Evolutionary conservation across 2,113 vertebrate genomes (phyloP).

Genomic region (Macaca fascicularis): T2T-MFA8v1.1 NC_088377.1:32167001-32167500

Average conservation of each 20-base stretch:
- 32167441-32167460: not conserved
- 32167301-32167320: conserved; percentile 3
- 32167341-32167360: not conserved
- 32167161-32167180: not conserved
- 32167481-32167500: not conserved
- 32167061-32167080: not conserved
- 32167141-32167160: not conserved
- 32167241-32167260: not conserved
- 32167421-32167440: not conserved
- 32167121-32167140: conserved; percentile 5
- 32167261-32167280: conserved; percentile 40
- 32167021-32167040: not conserved
- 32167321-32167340: conserved; percentile 20
- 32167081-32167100: not conserved
- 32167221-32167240: not conserved
- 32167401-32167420: not conserved
- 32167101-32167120: not conserved
- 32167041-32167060: not conserved
- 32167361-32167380: not conserved
- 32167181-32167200: not conserved
- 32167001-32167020: not conserved
- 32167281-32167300: conserved; percentile 24
- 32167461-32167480: not conserved
- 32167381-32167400: not conserved
- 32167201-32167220: not conserved